A percentile compares a stretch with the other conserved stretches of the same genome.
Evolutionary conservation across 2,888 invertebrate species (phyloP).

Genomic region (Euplexia lucipara): DNA sequence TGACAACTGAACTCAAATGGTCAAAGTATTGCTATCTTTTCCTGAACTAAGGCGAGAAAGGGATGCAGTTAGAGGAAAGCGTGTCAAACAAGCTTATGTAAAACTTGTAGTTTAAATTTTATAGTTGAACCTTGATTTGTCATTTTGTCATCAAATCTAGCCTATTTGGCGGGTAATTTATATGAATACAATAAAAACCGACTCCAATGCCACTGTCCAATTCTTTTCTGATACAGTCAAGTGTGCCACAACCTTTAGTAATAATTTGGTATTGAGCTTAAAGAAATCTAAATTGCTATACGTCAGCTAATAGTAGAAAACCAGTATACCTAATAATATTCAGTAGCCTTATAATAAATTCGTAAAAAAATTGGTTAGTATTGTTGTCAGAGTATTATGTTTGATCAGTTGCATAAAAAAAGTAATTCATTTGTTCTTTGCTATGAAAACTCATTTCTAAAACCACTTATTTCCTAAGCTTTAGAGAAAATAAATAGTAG

Average conservation of each 20-base stretch:
- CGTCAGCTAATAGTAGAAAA: slow-evolving; percentile 35
- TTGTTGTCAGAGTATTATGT: slow-evolving; percentile 13
- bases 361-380: slow-evolving; percentile 23
- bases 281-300: slow-evolving; percentile 38
- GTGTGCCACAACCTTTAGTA: slow-evolving; percentile 23
- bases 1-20: neutral
- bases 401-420: neutral
- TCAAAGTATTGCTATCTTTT: neutral
- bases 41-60: neutral
- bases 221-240: slow-evolving; percentile 6
- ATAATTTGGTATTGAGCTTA: slow-evolving; percentile 56
- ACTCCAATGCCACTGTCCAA: too few species aligned
- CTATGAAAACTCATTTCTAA: neutral
- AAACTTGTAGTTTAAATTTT: too few species aligned
- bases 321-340: slow-evolving; percentile 38
- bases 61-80: neutral
- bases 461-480: neutral
- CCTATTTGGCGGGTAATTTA: too few species aligned
- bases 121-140: too few species aligned
- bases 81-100: neutral
- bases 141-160: too few species aligned
- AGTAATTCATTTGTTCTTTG: neutral
- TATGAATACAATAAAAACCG: too few species aligned
- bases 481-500: neutral
- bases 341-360: slow-evolving; percentile 41